Evolutionary conservation across 2,888 invertebrate species (phyloP).

Genomic region (Stenichneumon culpator): DNA sequence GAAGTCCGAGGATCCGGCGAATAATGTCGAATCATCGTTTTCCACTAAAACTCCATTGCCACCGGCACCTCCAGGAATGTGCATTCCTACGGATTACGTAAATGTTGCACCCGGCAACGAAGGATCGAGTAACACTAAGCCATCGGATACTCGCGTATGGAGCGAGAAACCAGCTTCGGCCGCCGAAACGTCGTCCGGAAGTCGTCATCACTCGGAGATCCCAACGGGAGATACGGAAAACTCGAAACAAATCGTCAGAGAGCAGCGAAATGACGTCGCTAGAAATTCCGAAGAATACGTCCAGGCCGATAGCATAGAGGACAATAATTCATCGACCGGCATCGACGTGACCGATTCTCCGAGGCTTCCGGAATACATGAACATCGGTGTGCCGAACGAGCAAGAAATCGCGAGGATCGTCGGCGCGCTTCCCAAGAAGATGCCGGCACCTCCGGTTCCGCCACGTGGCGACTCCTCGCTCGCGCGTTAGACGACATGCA

Average conservation of each 20-base stretch:
- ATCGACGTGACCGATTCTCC: constrained; percentile 71
- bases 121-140: constrained; percentile 55
- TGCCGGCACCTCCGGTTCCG: constrained; percentile 81
- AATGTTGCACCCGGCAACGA: constrained; percentile 70
- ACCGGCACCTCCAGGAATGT: constrained; percentile 79
- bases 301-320: constrained; percentile 65
- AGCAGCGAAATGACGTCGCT: constrained; percentile 31
- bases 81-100: constrained; percentile 79
- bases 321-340: constrained; percentile 54
- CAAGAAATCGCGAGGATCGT: constrained; percentile 71
- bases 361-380: constrained; percentile 81
- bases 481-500: constrained; percentile 31
- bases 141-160: constrained; percentile 36
- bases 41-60: constrained; percentile 61
- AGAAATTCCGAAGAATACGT: constrained; percentile 69
- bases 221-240: constrained; percentile 49
- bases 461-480: constrained; percentile 76
- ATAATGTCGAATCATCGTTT: constrained; percentile 72
- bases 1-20: constrained; percentile 65
- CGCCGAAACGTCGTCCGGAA: constrained; percentile 36
- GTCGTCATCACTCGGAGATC: constrained; percentile 50
- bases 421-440: constrained; percentile 75
- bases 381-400: constrained; percentile 72
- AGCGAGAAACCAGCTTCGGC: constrained; percentile 41
- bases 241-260: background rate